Evolutionary conservation across 2,113 vertebrate species (phyloP), one percentile per base, ranked within the genome.

Genomic region (Sylvietta virens): DNA sequence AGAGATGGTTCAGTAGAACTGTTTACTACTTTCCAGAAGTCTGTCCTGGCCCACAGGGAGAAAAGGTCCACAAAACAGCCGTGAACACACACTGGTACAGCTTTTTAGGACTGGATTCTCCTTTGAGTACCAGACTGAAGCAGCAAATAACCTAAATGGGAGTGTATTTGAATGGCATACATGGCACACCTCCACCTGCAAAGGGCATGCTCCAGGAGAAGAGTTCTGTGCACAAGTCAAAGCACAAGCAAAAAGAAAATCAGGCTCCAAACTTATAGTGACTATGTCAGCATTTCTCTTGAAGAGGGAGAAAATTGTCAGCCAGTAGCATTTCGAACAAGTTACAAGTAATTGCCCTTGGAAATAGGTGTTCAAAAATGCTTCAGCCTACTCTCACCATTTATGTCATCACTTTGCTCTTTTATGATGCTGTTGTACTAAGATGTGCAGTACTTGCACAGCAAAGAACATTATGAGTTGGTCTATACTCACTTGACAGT

Each of bases 51-150:
- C 24, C 30, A n/a, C 3, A 6, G 3, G n/a, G 37, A 72, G n/a
- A 64, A 74, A 67, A 88, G 21, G 28, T 19, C 4, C 30, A 56
- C 27, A 51, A 30, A 42, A 23, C 22, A 86, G 30, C 26, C 50
- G 42, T 39, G 19, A 77, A 57, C 28, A 35, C 18, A 47, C 17
- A 10, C 15, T n/a, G 7, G 15, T 27, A 19, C 0, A 3, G 13
- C 13, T 57, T 44, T 83, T 37, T 27, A 53, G 19, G 58, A 39
- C 11, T 6, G 2, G 7, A 7, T 50, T 79, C 58, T 82, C 16
- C 27, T 26, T 20, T 7, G n/a, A 19, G 14, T 13, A 77, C 18
- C 13, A 30, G 30, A 61, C 1, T 17, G 20, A 71, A 70, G 57
- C 47, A 91, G 50, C 35, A 78, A 84, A 71, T 74, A 23, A 35